Conservation (phyloP, 1,140 invertebrate genomes). For the Hylaeus volcanicus region DNA sequence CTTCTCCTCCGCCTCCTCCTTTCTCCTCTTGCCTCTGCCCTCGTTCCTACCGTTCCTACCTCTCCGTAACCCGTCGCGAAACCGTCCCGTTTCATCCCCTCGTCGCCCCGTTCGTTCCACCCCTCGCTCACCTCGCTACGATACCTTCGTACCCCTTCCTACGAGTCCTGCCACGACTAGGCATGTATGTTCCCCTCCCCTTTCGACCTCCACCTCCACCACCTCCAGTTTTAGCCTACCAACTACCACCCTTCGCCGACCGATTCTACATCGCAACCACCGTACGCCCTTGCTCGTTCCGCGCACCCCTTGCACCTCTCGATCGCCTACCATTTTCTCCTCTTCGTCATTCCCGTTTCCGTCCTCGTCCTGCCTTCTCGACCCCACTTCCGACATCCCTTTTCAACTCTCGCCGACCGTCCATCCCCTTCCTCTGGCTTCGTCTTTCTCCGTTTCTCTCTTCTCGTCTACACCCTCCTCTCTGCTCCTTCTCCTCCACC, state of each 20-base stretch:
- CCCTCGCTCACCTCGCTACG: neutral
- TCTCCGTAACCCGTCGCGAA: slow-evolving; percentile 15
- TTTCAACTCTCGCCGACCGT: neutral
- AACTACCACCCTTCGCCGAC: slow-evolving; percentile 12
- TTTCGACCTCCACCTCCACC: neutral
- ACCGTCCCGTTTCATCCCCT: slow-evolving; percentile 16
- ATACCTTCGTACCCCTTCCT: slow-evolving; percentile 9
- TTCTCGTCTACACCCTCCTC: neutral
- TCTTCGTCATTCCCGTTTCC: slow-evolving; percentile 10
- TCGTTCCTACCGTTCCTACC: slow-evolving; percentile 36
- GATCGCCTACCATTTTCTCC: neutral
- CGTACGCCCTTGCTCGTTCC: slow-evolving; percentile 11
- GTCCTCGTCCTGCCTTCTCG: neutral
- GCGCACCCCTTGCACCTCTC: neutral
- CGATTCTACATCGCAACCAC: neutral
- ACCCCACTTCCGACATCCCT: neutral
- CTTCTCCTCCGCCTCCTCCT: slow-evolving; percentile 27
- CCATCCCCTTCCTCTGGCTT: no score
- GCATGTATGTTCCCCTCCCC: neutral
- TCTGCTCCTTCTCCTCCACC: no score
- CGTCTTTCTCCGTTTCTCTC: slow-evolving; percentile 2
- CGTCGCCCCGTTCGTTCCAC: slow-evolving; percentile 11
- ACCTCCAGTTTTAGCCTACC: slow-evolving; percentile 1
- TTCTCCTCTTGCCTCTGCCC: slow-evolving; percentile 34
- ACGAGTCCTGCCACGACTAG: neutral